Evolutionary conservation across 1,140 invertebrate species (phyloP).

Genomic region (Drosophila punjabiensis): DNA sequence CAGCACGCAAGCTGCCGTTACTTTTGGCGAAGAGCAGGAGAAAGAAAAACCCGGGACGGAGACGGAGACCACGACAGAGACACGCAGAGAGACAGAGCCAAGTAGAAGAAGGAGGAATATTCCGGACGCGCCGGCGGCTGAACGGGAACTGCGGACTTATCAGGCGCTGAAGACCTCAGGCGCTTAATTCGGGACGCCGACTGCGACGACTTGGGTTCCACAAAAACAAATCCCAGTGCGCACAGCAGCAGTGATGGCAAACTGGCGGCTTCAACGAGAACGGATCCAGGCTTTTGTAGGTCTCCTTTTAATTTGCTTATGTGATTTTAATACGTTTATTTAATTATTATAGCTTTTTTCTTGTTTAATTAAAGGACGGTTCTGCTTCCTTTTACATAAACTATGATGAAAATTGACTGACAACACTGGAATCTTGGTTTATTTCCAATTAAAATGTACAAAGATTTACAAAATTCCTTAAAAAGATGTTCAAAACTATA

Average conservation of each 20-base stretch:
- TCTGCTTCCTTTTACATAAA: not conserved
- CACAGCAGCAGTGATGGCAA: constrained; percentile 39
- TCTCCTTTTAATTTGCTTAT: no score
- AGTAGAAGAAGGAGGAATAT: constrained; percentile 9
- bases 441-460: not conserved
- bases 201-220: constrained; percentile 51
- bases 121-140: constrained; percentile 48
- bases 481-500: no score
- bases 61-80: constrained; percentile 25
- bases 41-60: constrained; percentile 59
- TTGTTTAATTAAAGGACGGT: not conserved
- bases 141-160: constrained; percentile 59
- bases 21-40: constrained; percentile 32
- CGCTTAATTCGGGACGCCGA: constrained; percentile 64
- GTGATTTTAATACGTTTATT: not conserved
- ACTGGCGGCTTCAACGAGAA: not conserved
- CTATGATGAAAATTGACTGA: not conserved
- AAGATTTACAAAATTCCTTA: no score
- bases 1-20: constrained; percentile 76
- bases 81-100: not conserved
- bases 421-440: no score
- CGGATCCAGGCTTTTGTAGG: constrained; percentile 2
- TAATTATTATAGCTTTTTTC: not conserved
- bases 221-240: constrained; percentile 67
- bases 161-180: constrained; percentile 71